Percentiles rank a stretch among this genome's conserved stretches.
Evolutionary conservation across 1,140 invertebrate species (phyloP).

Genomic region (Akabosia matsudoensis): DNA sequence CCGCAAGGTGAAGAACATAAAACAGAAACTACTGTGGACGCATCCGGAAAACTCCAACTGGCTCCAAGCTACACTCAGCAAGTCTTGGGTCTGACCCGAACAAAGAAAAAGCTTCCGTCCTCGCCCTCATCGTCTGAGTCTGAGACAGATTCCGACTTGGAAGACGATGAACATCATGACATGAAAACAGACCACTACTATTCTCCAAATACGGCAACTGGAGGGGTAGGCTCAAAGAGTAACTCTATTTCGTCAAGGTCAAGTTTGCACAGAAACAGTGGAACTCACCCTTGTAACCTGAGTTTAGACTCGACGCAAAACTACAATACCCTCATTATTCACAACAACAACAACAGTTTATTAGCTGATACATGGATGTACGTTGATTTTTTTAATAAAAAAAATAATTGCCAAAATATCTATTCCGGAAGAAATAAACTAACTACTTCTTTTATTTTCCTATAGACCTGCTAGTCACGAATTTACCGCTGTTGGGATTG

Average conservation of each 20-base stretch:
- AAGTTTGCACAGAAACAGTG: slow-evolving; percentile 18
- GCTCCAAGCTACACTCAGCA: neutral
- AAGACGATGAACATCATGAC: slow-evolving; percentile 2
- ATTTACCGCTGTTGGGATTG: slow-evolving; percentile 45
- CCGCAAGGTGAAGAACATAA: slow-evolving; percentile 79
- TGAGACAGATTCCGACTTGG: neutral
- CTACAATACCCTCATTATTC: slow-evolving; percentile 51
- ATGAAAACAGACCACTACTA: slow-evolving; percentile 15
- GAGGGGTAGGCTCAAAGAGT: neutral
- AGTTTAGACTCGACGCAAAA: slow-evolving; percentile 47
- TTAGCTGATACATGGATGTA: slow-evolving; percentile 48
- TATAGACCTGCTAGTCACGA: slow-evolving; percentile 47
- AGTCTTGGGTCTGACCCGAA: neutral
- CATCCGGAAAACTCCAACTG: neutral
- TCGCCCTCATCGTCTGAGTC: slow-evolving; percentile 21
- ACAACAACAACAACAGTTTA: slow-evolving; percentile 47
- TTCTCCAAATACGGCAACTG: neutral
- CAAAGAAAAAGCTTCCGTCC: neutral
- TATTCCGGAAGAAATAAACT: neutral
- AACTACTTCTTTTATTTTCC: neutral
- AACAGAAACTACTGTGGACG: neutral
- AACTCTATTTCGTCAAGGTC: slow-evolving; percentile 19
- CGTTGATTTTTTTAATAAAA: slow-evolving; percentile 17
- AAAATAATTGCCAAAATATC: neutral
- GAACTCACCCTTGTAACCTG: slow-evolving; percentile 19